These are phyloP conservation scores for Neotoxoptera formosana DNA, from an alignment of 1,140 invertebrate species.

Conservation along the genomic window DNA sequence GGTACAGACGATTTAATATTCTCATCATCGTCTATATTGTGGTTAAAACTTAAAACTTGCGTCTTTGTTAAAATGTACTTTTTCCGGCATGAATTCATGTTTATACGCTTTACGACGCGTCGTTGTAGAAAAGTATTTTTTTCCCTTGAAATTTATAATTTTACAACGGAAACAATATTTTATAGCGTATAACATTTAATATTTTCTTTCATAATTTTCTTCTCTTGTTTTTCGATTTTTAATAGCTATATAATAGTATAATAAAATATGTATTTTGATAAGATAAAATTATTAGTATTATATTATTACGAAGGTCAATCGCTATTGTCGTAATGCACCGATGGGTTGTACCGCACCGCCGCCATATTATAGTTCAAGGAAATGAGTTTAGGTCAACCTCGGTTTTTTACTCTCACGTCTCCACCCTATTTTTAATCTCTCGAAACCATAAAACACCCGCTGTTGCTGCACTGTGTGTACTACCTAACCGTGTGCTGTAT, in stretches of 20 bases:
- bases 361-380: not conserved
- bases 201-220: not conserved
- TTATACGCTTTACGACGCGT: not conserved
- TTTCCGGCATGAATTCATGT: not conserved
- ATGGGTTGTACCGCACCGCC: not conserved
- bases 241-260: not conserved
- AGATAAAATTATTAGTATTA: conserved; percentile 27
- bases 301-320: conserved; percentile 24
- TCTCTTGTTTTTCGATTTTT: not conserved
- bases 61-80: not conserved
- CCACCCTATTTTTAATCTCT: conserved; percentile 35
- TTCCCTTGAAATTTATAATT: not conserved
- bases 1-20: not conserved
- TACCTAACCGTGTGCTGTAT: not conserved
- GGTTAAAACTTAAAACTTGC: not conserved
- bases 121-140: not conserved
- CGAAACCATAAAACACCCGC: conserved; percentile 23
- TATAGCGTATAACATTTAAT: not conserved
- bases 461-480: not conserved
- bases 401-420: not conserved
- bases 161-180: not conserved
- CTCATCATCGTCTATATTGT: not conserved
- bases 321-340: conserved; percentile 2
- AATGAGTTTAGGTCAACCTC: conserved; percentile 32
- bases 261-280: not conserved